These are phyloP conservation scores for Uria lomvia DNA, from an alignment of 2,113 vertebrate species.

Conservation along the genomic window DNA sequence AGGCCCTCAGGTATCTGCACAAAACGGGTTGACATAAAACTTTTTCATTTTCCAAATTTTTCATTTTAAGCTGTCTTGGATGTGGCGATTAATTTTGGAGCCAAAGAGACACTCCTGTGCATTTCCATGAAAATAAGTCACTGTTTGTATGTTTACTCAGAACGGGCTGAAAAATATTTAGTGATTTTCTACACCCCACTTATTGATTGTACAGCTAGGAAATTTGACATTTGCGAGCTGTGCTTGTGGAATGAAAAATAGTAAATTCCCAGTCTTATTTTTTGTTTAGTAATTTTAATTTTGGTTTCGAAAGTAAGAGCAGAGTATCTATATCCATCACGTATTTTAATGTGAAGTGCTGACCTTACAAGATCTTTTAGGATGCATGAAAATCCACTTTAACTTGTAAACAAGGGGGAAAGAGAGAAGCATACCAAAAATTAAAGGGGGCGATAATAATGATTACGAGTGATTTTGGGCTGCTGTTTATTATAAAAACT, in stretches of 20 bases:
- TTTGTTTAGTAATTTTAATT: background rate
- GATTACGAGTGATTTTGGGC: background rate
- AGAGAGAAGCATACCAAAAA: background rate
- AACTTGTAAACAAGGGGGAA: background rate
- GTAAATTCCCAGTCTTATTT: background rate
- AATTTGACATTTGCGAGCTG: slow-evolving; percentile 9
- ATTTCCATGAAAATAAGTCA: slow-evolving; percentile 34
- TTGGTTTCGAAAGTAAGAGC: background rate
- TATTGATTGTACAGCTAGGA: slow-evolving; percentile 4
- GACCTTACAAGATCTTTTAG: background rate
- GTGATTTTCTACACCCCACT: slow-evolving; percentile 3
- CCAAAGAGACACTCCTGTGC: background rate
- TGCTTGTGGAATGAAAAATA: background rate
- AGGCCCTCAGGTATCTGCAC: background rate
- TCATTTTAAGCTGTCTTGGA: background rate
- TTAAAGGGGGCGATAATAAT: background rate
- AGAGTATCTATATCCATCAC: background rate
- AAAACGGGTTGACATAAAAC: background rate
- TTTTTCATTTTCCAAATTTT: background rate
- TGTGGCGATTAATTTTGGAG: background rate
- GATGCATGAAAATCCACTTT: background rate
- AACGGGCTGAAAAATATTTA: background rate
- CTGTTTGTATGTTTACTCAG: slow-evolving; percentile 2
- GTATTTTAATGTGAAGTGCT: background rate
- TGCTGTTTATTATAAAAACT: background rate